phyloP scores from a whole-genome alignment of 2,888 invertebrate genomes.

The Amiota mariae region DNA sequence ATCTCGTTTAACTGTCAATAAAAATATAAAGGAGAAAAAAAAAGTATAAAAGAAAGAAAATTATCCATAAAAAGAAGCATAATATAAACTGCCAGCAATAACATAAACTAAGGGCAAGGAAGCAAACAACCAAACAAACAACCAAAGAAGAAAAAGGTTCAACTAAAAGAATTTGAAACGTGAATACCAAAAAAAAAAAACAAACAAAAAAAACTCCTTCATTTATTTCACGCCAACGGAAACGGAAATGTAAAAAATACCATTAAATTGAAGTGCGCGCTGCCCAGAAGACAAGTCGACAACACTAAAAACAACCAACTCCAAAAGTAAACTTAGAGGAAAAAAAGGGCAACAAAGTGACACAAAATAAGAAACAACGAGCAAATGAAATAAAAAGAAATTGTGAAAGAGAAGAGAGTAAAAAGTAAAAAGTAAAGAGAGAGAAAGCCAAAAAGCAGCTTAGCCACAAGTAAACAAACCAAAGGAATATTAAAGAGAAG shows the following conservation, averaged over 20 bases:
- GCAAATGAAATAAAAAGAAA: not conserved
- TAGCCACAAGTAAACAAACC: slow-evolving; percentile 2
- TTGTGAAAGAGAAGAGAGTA: not conserved
- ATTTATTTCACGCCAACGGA: slow-evolving; percentile 26
- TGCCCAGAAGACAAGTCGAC: slow-evolving; percentile 22
- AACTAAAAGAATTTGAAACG: not conserved
- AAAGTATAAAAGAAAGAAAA: not conserved
- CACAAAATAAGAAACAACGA: slow-evolving; percentile 6
- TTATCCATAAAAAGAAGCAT: not conserved
- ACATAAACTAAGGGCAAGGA: not conserved
- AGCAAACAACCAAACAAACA: not conserved
- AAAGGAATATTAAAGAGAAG: not conserved
- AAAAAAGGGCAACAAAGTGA: slow-evolving; percentile 7
- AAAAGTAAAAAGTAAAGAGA: too few relatives aligned
- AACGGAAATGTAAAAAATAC: slow-evolving; percentile 8
- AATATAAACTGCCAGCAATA: not conserved
- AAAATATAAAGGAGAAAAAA: slow-evolving; percentile 3
- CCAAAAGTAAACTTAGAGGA: slow-evolving; percentile 1
- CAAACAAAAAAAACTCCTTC: not conserved
- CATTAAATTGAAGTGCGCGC: slow-evolving; percentile 27
- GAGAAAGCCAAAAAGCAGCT: not conserved
- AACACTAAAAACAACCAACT: not conserved
- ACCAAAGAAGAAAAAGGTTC: not conserved
- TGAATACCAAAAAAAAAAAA: not conserved
- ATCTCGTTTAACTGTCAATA: slow-evolving; percentile 29